A percentile compares a stretch with the other conserved stretches of the same genome.
phyloP scores from a whole-genome alignment of 2,797 vertebrate genomes.

The Enteromius thamalakanensis region DNA sequence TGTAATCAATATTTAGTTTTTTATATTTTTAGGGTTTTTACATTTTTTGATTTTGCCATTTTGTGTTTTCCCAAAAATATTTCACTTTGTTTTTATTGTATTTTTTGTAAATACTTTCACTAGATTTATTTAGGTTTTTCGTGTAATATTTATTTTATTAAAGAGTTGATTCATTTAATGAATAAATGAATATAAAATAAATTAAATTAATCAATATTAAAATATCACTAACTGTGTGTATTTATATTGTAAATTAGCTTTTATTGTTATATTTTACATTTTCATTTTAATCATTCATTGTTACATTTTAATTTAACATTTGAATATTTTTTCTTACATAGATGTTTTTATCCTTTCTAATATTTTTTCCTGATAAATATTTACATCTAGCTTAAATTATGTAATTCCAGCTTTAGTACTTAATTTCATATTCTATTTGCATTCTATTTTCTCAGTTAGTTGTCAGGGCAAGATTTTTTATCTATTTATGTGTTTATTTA shows the following conservation, averaged over 20 bases:
- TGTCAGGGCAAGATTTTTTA: too few species aligned
- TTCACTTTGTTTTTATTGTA: background rate
- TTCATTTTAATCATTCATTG: too few species aligned
- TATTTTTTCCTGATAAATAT: background rate
- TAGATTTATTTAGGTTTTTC: background rate
- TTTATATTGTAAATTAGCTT: too few species aligned
- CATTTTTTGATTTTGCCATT: background rate
- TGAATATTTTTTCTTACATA: background rate
- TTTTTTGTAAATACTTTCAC: background rate
- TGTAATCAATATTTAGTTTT: background rate
- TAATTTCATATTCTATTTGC: background rate
- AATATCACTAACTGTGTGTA: too few species aligned
- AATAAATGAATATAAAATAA: background rate
- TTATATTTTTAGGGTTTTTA: background rate
- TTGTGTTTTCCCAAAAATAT: background rate
- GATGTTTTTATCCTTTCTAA: too few species aligned
- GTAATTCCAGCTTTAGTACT: background rate
- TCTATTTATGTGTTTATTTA: too few species aligned
- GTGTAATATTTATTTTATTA: background rate
- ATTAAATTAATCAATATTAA: too few species aligned
- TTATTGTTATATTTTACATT: too few species aligned
- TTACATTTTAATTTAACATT: background rate
- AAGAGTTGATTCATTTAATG: background rate
- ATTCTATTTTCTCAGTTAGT: background rate
- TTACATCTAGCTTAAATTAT: background rate